Evolutionary conservation across 2,113 vertebrate genomes (phyloP).

Genomic region (Tenrec ecaudatus): DNA sequence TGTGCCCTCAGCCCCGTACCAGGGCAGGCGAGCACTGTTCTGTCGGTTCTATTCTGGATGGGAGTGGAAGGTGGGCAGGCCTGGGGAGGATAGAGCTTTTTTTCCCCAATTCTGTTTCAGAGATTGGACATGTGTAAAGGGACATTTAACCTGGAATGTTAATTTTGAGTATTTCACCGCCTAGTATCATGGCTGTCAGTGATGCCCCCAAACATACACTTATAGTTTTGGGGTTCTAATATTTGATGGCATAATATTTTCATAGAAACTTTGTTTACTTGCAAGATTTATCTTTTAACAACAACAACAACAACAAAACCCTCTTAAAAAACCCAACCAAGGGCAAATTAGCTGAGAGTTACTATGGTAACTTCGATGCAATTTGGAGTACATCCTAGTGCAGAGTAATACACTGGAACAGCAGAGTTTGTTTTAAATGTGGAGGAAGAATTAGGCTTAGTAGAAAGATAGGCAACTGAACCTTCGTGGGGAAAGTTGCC

Average conservation of each 20-base stretch:
- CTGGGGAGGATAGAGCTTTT: background rate
- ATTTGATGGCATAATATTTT: conserved; percentile 25
- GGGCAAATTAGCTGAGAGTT: conserved; percentile 49
- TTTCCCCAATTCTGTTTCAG: conserved; percentile 3
- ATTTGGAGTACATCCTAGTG: conserved; percentile 14
- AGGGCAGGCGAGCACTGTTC: background rate
- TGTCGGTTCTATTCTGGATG: background rate
- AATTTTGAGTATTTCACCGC: conserved; percentile 33
- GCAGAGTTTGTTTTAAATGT: conserved; percentile 53
- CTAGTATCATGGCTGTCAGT: background rate
- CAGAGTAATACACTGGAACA: conserved; percentile 39
- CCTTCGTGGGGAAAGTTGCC: conserved; percentile 50
- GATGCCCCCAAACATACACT: background rate
- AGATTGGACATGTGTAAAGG: conserved; percentile 4
- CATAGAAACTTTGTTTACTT: conserved; percentile 57
- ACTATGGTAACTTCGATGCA: conserved; percentile 63
- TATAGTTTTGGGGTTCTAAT: conserved; percentile 21
- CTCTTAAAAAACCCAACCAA: conserved; percentile 45
- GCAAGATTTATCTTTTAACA: conserved; percentile 36
- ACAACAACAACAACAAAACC: background rate
- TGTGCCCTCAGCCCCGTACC: background rate
- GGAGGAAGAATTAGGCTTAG: conserved; percentile 55
- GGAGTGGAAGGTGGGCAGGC: background rate
- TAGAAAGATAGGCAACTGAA: conserved; percentile 48
- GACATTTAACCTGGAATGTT: conserved; percentile 26